Evolutionary conservation across 1,140 invertebrate species (phyloP).

Genomic region (Odontomachus brunneus): DNA sequence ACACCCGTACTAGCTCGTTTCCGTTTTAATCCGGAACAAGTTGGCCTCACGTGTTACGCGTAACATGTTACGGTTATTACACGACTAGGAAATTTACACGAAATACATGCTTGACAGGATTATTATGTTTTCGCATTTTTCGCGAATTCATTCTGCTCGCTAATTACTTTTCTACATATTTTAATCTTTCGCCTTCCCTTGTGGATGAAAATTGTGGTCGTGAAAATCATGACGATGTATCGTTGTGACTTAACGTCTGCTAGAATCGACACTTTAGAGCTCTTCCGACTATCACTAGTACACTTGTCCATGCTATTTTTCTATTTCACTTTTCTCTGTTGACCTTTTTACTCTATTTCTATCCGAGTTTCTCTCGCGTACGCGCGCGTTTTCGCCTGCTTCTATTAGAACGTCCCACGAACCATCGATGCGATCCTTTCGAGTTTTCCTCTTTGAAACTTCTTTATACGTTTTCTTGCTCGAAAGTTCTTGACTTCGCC

Average conservation of each 20-base stretch:
- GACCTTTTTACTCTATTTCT: constrained; percentile 55
- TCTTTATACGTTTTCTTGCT: constrained; percentile 73
- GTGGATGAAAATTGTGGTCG: too few relatives aligned
- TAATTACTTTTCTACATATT: too few relatives aligned
- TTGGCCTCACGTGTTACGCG: constrained; percentile 5
- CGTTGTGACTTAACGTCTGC: constrained; percentile 13
- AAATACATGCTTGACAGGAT: constrained; percentile 13
- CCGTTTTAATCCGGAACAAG: constrained; percentile 40
- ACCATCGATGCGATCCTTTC: constrained; percentile 66
- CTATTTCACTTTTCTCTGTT: constrained; percentile 37
- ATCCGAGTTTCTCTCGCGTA: constrained; percentile 46
- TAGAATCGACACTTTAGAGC: constrained; percentile 47
- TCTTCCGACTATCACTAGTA: constrained; percentile 28
- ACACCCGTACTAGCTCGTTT: constrained; percentile 27
- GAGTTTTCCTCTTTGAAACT: constrained; percentile 71
- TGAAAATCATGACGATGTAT: neutral
- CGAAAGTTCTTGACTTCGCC: constrained; percentile 67
- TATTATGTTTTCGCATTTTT: constrained; percentile 13
- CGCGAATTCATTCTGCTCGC: neutral
- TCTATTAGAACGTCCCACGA: constrained; percentile 67
- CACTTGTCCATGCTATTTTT: constrained; percentile 57
- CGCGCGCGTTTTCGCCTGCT: constrained; percentile 68
- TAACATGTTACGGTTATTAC: constrained; percentile 12
- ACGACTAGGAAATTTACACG: constrained; percentile 10
- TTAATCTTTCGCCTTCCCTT: too few relatives aligned